Evolutionary conservation across 2,797 vertebrate genomes (phyloP).

Genomic region (Scomberomorus guttatus): DNA sequence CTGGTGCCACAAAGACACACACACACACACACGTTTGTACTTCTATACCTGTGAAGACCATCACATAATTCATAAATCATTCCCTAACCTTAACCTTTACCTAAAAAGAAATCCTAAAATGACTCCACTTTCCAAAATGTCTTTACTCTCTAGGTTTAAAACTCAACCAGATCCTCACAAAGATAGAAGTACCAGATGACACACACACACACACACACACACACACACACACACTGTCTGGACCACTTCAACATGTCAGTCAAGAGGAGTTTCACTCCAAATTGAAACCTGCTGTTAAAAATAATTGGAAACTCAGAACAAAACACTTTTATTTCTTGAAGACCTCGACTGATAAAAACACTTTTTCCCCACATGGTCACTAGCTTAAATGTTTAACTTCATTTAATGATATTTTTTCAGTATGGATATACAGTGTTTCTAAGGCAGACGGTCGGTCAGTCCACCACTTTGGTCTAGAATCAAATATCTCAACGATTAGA

Average conservation of each 20-base stretch:
- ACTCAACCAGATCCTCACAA: neutral
- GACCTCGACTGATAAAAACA: conserved; percentile 9
- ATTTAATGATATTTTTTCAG: neutral
- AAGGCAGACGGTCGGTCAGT: too few relatives aligned
- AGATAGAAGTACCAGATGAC: neutral
- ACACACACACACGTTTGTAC: conserved; percentile 9
- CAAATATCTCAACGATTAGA: too few relatives aligned
- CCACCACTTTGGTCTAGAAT: too few relatives aligned
- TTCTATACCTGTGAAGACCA: neutral
- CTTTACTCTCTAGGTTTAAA: neutral
- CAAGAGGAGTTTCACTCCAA: neutral
- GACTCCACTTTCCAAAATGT: neutral
- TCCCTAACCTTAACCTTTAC: neutral
- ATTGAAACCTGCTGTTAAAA: conserved; percentile 18
- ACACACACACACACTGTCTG: neutral
- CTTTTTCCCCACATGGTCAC: neutral
- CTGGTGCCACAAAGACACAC: conserved; percentile 47
- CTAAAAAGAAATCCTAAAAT: neutral
- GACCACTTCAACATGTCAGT: conserved; percentile 4
- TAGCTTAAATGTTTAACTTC: neutral
- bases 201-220: conserved; percentile 2
- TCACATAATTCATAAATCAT: neutral
- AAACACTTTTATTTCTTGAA: neutral
- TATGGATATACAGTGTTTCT: neutral
- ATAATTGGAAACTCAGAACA: conserved; percentile 10